Evolutionary conservation across 2,888 invertebrate genomes (phyloP), one percentile per base, ranked within the genome.

Genomic region (Lacanobia wlatinum): DNA sequence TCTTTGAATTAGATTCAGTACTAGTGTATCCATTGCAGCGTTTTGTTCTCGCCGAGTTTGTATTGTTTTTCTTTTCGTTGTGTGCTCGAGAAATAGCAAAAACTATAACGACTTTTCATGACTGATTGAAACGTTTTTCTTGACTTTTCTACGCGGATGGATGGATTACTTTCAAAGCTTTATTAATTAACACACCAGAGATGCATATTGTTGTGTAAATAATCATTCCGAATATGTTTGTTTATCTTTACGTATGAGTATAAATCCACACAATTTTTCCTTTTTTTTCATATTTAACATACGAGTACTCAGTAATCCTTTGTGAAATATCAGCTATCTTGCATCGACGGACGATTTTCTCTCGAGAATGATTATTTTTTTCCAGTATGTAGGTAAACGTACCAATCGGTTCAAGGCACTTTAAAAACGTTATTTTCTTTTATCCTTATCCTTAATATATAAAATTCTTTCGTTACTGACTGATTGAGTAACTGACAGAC

Each of bases 1-100:
- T 68, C 43, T 73, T 50, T 53, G 21, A 70, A 75, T 71, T 78
- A 80, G 46, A 65, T 72, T 65, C 50, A 52, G 70, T 68, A 43
- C 43, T 34, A 18, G 23, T 38, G 52, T 78, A 50, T 48, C 61
- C 48, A 52, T 59, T 65, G 55, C 59, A 66, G n/a, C 50, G 53
- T 75, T 53, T 76, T 67, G 53, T 59, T 68, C 21, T 48, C 46
- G 10, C 21, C 12, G 12, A 43, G 46, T 66, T 58, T 48, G 71
- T 64, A 40, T 59, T 48, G 65, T 73, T 77, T 76, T 76, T 78
- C n/a, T 56, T 50, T n/a, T 23, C 16, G 18, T 28, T 10, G 23
- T 59, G 9, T 55, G 53, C 46, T 64, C 38, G 53, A 64, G 18
- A 55, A 55, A 61, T 71, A 53, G 64, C 28, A 80, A 76, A 78